Base-by-base conservation (phyloP, 2,888 invertebrate genomes). In the Balanococcus diminutus region DNA sequence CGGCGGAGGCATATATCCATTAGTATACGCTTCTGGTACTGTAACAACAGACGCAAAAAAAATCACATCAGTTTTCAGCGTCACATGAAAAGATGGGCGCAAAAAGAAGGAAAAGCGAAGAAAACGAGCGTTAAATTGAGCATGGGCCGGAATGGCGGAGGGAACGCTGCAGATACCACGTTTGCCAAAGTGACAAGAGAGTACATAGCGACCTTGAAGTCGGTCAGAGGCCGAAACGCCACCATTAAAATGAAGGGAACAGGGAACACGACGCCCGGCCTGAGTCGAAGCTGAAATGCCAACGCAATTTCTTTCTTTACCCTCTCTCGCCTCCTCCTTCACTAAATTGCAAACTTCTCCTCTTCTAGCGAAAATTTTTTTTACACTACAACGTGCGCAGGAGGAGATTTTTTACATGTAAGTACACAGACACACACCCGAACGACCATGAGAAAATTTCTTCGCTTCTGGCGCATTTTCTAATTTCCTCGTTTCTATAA, bases 1-100 rank as follows among this genome's bases (percentile, higher is more conserved):
- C 25, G 87, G 87, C 22, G 87, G 87, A 46, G 87, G 82, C 87
- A 87, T 87, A 67, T 87, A 87, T 19, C 87, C 87, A 67, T 86
- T 72, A 25, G 81, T 61, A 61, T 87, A 87, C 42, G 83, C 79
- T 61, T 87, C 87, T 81, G 87, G 85, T 72, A 87, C 87, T 87
- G 86, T 31, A 82, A 83, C 84, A 86, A 61, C 25, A 28, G 11
- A 56, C 28, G n/a, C 14, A 9, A 67, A 67, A 28, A 28, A 67
- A 32, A 14, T 36, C 32, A 11, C 36, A 19, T 79, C 19, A 67
- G 8, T 56, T 16, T 22, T 28, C 9, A 39, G 42, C 22, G n/a
- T 9, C 14, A 16, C 25, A 22, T 8, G 82, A 83, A 61, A 67
- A 28, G 67, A 28, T 67, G 67, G 8, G 67, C 67, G 28, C 28